Evolutionary conservation across 2,888 invertebrate species (phyloP), one percentile per base, ranked within the genome.

Genomic region (Eristalinus aeneus): DNA sequence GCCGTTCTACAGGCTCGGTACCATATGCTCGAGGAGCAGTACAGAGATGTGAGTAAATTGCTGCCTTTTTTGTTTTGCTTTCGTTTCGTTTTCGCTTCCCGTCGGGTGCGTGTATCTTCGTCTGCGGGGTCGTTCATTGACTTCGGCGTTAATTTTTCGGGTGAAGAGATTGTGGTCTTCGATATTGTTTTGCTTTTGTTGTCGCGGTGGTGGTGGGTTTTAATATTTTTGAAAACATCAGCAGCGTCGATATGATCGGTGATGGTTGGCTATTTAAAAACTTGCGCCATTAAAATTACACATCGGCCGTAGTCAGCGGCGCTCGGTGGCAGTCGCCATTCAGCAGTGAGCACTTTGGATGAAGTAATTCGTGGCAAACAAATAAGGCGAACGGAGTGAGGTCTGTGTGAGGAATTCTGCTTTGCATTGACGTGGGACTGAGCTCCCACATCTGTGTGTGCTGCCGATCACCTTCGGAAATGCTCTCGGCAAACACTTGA

Each of bases 1-100:
- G 97, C 97, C 1, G 96, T 97, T 77, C 94, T 98, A 54, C 97
- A 97, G 91, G 97, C 97, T 53, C 95, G 98, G 89, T 96, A 98
- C 88, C 96, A 97, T 90, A 97, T 97, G 95, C 94, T 98, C 88
- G 98, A 98, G 91, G 98, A 98, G 92, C 93, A 93, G 80, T 91
- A 90, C 77, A 94, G 97, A 90, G 97, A 98, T 91, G 95, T 93
- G 76, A 89, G 90, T 89, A 11, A n/a, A 12, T 22, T 16, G 56
- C 31, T 16, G 54, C 20, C 11, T 56, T 46, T 63, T 54, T 54
- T 32, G n/a, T n/a, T 46, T 46, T n/a, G n/a, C n/a, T n/a, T n/a
- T n/a, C 1, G 12, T 39, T 46, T 46, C n/a, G 12, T 1, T 39
- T 16, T 46, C 16, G 46, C 12, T 11, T 23, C 11, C 11, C 23